Conservation (phyloP, 2,113 vertebrate genomes). For the Chaetodon auriga region DNA sequence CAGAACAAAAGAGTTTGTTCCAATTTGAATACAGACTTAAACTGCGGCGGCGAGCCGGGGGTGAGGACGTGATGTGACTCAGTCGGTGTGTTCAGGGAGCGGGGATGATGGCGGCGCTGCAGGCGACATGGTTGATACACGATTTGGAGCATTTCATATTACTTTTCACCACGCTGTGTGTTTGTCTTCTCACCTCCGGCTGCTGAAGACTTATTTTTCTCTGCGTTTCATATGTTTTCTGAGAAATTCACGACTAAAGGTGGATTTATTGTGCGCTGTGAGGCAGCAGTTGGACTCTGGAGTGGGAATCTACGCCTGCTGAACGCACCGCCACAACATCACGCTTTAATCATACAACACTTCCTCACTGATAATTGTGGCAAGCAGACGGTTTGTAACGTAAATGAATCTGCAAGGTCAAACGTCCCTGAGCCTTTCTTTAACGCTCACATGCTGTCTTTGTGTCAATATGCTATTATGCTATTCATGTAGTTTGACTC, state of each 20-base stretch:
- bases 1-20: conserved; percentile 9
- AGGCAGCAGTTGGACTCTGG: neutral
- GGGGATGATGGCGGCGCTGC: neutral
- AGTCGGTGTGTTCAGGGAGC: conserved; percentile 2
- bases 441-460: too few relatives aligned
- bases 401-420: too few relatives aligned
- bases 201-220: neutral
- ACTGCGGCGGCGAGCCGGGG: neutral
- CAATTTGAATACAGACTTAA: conserved; percentile 18
- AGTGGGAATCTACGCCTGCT: neutral
- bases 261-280: neutral
- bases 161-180: neutral
- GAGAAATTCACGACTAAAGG: neutral
- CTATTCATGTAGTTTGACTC: too few relatives aligned
- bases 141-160: neutral
- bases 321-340: neutral
- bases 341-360: neutral
- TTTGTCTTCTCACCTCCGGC: neutral
- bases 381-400: too few relatives aligned
- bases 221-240: neutral
- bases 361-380: too few relatives aligned
- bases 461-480: too few relatives aligned
- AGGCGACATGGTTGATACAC: neutral
- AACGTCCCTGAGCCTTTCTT: too few relatives aligned
- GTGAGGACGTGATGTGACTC: conserved; percentile 1